Evolutionary conservation across 2,113 vertebrate genomes (phyloP), one percentile per base, ranked within the genome.

Genomic region (Axis porcinus): DNA sequence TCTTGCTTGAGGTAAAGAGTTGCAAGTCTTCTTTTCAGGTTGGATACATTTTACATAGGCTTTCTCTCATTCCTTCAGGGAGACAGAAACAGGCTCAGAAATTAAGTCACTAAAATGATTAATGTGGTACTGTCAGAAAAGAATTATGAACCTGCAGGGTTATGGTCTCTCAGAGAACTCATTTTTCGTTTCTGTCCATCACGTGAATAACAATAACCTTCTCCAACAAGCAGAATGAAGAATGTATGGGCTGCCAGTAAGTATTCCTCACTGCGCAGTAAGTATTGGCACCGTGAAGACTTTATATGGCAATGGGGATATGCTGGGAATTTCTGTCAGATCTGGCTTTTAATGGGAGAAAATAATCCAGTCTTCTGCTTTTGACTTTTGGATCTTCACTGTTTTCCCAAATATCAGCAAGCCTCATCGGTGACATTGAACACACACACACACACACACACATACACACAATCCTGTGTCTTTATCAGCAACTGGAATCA

Each of bases 121-220:
- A 97, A 98, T 97, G 93, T 78, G 88, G 21, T 79, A 67, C 97
- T 98, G 95, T 96, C 97, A 97, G 83, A 74, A 40, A 89, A 97
- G 96, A 98, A 95, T 98, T 98, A 98, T 96, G 90, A 30, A 98
- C 94, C 97, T 98, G 54, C 91, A 98, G 97, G 95, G 95, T 95
- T 96, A 96, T 98, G 93, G 95, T 97, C 98, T 98, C 97, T 97
- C 96, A 91, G 95, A 95, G 94, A 98, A 98, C 85, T 98, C 23
- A 97, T 97, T 97, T 97, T 96, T 94, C 58, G 6, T 98, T 98
- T 98, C 91, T 98, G 25, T 95, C 94, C 92, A 57, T 94, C 94
- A 96, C n/a, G 25, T 92, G 93, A 97, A 74, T 98, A 98, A 95
- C 95, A 98, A 92, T 96, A 98, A 99, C 96, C 81, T 91, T 81